Conservation (phyloP, 1,140 invertebrate species). For the Nebria ingens region DNA sequence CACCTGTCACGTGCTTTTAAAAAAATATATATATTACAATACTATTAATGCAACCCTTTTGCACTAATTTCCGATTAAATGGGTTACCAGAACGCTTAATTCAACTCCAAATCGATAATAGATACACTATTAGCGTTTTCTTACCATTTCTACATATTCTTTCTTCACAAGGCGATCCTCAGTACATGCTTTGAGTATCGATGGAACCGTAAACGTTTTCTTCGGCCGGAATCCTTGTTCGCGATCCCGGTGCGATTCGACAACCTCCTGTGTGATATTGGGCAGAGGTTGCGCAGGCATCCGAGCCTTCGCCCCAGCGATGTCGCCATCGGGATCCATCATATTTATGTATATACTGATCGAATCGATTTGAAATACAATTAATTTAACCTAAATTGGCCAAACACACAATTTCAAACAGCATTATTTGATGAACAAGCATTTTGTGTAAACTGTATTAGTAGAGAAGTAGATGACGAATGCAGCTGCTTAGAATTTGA, state of each 20-base stretch:
- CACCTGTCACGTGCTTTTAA: no score
- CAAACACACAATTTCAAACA: no score
- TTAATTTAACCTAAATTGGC: no score
- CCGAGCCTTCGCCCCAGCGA: background rate
- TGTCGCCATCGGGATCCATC: background rate
- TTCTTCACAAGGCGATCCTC: conserved; percentile 43
- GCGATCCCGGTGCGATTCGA: background rate
- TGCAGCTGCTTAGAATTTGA: no score
- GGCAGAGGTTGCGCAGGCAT: background rate
- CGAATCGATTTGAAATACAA: no score
- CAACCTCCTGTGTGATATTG: background rate
- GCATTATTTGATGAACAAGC: no score
- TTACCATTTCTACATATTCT: conserved; percentile 41
- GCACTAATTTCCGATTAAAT: no score
- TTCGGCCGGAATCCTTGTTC: background rate
- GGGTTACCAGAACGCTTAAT: no score
- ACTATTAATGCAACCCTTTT: no score
- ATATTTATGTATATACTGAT: background rate
- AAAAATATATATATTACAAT: no score
- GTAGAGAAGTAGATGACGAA: no score
- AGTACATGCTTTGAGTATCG: conserved; percentile 37
- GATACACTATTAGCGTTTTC: conserved; percentile 34
- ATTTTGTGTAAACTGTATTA: no score
- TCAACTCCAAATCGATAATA: conserved; percentile 21
- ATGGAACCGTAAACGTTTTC: background rate